These are phyloP conservation scores for Drosophila lutescens DNA, from an alignment of 2,888 invertebrate genomes.

Conservation along the genomic window DNA sequence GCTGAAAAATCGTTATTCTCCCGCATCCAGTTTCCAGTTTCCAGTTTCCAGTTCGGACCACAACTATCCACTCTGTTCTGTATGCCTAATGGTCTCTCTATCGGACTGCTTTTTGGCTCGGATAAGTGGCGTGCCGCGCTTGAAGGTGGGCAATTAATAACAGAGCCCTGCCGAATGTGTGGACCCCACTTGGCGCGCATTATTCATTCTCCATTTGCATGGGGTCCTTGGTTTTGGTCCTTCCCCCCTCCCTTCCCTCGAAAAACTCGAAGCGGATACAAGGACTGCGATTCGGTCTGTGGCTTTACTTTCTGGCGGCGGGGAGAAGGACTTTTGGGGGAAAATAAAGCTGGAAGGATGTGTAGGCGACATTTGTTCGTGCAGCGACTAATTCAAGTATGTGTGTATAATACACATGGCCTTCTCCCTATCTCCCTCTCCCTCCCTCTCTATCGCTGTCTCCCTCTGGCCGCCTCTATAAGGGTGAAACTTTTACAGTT, in stretches of 20 bases:
- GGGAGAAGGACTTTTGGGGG: neutral
- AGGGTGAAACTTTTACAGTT: constrained; percentile 76
- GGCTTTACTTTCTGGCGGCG: constrained; percentile 25
- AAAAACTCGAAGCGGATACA: constrained; percentile 30
- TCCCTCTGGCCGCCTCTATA: constrained; percentile 41
- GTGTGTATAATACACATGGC: constrained; percentile 19
- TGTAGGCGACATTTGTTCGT: constrained; percentile 44
- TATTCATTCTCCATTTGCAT: constrained; percentile 49
- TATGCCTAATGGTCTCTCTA: neutral
- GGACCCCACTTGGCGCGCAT: constrained; percentile 50
- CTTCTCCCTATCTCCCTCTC: neutral
- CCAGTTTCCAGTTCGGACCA: neutral
- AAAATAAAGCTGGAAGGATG: constrained; percentile 26
- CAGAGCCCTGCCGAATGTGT: constrained; percentile 35
- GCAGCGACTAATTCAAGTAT: constrained; percentile 61
- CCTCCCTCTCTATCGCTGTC: neutral
- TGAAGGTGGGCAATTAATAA: constrained; percentile 49
- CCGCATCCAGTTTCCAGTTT: too few species aligned
- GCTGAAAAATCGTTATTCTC: too few species aligned
- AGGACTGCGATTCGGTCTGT: constrained; percentile 46
- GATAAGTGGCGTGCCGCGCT: constrained; percentile 1
- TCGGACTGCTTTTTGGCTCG: neutral
- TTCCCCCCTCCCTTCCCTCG: neutral
- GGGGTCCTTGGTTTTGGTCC: constrained; percentile 6
- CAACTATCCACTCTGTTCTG: neutral